Conservation (phyloP, 2,797 vertebrate species). For the Hyperoplus immaculatus region DNA sequence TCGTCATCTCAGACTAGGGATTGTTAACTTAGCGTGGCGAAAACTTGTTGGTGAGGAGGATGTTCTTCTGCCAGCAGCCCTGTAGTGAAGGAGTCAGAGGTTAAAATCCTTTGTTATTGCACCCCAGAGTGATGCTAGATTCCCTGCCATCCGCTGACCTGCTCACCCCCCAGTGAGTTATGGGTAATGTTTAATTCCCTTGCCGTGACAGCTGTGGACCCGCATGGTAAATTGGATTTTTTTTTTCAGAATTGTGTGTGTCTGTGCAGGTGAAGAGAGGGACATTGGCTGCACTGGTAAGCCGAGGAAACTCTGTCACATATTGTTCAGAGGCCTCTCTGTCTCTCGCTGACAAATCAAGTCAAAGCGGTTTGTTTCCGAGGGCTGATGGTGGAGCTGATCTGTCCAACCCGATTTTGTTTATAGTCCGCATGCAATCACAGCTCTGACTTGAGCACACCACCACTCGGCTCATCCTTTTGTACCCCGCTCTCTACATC, state of each 20-base stretch:
- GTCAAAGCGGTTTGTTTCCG: slow-evolving; percentile 68
- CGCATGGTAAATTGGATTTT: slow-evolving; percentile 83
- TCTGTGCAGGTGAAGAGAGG: slow-evolving; percentile 70
- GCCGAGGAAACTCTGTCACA: slow-evolving; percentile 70
- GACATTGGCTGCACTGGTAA: slow-evolving; percentile 50
- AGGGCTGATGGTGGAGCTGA: slow-evolving; percentile 48
- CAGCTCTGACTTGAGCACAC: slow-evolving; percentile 29
- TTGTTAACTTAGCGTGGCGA: slow-evolving; percentile 57
- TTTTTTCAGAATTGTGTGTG: slow-evolving; percentile 55
- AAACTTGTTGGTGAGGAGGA: slow-evolving; percentile 42
- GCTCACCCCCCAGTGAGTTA: slow-evolving; percentile 79
- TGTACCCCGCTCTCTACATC: slow-evolving; percentile 20
- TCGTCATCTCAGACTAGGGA: slow-evolving; percentile 52
- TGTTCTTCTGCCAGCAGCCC: slow-evolving; percentile 56
- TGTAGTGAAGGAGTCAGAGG: slow-evolving; percentile 73
- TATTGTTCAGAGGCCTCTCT: slow-evolving; percentile 60
- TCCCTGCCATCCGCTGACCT: slow-evolving; percentile 75
- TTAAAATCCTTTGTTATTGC: slow-evolving; percentile 84
- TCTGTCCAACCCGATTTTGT: slow-evolving; percentile 51
- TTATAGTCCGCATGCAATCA: slow-evolving; percentile 64
- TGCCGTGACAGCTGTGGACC: slow-evolving; percentile 79
- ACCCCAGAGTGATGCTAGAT: slow-evolving; percentile 80
- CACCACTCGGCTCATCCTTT: slow-evolving; percentile 9
- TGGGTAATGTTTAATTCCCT: slow-evolving; percentile 84
- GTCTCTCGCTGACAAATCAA: slow-evolving; percentile 76